Percentiles rank a stretch among this genome's conserved stretches.
Conservation (phyloP, 2,113 vertebrate genomes). For the Melanocharis versteri region DNA sequence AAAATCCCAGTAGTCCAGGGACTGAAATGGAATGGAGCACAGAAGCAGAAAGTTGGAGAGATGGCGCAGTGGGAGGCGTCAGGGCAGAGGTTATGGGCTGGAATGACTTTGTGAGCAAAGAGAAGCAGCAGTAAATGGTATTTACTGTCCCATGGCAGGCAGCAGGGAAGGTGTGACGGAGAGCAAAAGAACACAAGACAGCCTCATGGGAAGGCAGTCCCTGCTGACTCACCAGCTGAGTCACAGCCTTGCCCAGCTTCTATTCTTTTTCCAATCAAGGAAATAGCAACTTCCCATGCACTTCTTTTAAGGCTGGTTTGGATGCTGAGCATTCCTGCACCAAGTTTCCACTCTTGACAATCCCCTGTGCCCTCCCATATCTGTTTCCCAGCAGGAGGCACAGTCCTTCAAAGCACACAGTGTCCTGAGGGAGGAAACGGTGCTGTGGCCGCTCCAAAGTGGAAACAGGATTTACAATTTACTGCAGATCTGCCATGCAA, state of each 20-base stretch:
- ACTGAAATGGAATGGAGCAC: background rate
- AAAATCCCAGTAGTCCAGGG: background rate
- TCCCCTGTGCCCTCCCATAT: background rate
- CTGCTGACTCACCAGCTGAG: background rate
- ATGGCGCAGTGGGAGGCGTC: accelerated
- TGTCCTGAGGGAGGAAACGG: background rate
- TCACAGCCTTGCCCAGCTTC: background rate
- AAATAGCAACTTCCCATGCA: conserved; percentile 11
- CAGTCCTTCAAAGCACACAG: background rate
- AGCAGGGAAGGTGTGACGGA: background rate
- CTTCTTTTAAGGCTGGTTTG: background rate
- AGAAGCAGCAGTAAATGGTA: background rate
- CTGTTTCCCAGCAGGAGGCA: background rate
- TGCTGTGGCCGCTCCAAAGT: background rate
- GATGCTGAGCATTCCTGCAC: conserved; percentile 7
- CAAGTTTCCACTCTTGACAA: background rate
- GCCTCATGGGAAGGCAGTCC: background rate
- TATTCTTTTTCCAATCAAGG: conserved; percentile 42
- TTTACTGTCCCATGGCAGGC: background rate
- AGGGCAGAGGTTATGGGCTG: background rate
- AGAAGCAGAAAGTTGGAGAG: background rate
- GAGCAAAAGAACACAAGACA: background rate
- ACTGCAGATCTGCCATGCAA: background rate
- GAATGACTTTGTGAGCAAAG: background rate
- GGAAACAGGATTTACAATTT: background rate